These are phyloP conservation scores for Danaus melanippus DNA, from an alignment of 1,140 invertebrate genomes.

Conservation along the genomic window DNA sequence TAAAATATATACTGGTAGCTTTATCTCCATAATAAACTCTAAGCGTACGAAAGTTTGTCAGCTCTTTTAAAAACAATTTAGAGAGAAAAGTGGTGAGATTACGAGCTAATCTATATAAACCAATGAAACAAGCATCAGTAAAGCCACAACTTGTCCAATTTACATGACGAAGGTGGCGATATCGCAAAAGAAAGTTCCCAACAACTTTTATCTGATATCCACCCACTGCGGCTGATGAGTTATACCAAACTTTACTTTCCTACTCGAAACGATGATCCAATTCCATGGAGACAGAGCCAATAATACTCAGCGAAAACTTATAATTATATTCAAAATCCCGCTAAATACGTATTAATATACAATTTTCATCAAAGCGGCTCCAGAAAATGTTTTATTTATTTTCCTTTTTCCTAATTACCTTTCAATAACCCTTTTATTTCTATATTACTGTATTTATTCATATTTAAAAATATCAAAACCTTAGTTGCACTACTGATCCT, in stretches of 20 bases:
- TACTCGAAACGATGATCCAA: conserved; percentile 25
- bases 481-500: too few species aligned
- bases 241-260: conserved; percentile 59
- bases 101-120: conserved; percentile 57
- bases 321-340: conserved; percentile 16
- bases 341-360: too few species aligned
- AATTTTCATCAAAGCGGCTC: too few species aligned
- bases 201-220: conserved; percentile 66
- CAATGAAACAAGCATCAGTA: conserved; percentile 58
- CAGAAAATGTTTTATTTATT: neutral
- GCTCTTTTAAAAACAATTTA: conserved; percentile 50
- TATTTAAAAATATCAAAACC: too few species aligned
- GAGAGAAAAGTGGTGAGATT: conserved; percentile 47
- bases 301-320: conserved; percentile 15
- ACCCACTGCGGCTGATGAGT: conserved; percentile 59
- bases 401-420: neutral
- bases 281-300: conserved; percentile 43
- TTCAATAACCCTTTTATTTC: too few species aligned
- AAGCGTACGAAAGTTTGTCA: conserved; percentile 22
- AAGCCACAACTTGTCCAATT: conserved; percentile 60
- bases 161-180: conserved; percentile 67
- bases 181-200: conserved; percentile 61
- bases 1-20: conserved; percentile 4
- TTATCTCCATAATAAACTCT: conserved; percentile 6
- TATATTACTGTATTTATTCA: too few species aligned